A percentile compares a stretch with the other conserved stretches of the same genome.
Evolutionary conservation across 2,888 invertebrate genomes (phyloP).

Genomic region (Caenorhabditis sp.): DNA sequence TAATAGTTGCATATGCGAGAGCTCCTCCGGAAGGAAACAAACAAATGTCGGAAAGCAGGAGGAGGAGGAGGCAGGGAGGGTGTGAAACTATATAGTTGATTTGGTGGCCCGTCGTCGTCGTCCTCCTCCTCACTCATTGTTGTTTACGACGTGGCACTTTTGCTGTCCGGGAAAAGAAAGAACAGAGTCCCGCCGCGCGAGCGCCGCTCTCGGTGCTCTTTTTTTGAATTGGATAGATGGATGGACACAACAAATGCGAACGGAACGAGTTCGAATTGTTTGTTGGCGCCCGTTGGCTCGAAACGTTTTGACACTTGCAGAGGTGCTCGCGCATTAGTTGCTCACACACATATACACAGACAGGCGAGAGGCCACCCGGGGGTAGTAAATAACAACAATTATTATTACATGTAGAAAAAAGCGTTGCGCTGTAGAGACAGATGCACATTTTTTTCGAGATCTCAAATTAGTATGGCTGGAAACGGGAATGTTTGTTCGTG

Average conservation of each 20-base stretch:
- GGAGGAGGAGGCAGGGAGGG: too few species aligned
- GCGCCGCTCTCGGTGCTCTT: constrained; percentile 5
- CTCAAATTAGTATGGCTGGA: constrained; percentile 50
- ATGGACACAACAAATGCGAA: constrained; percentile 42
- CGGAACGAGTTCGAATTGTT: constrained; percentile 55
- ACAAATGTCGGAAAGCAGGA: constrained; percentile 23
- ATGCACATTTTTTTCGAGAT: constrained; percentile 30
- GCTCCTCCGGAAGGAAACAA: constrained; percentile 43
- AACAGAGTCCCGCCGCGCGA: not conserved
- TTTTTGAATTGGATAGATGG: constrained; percentile 2
- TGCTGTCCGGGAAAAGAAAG: constrained; percentile 1
- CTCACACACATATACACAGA: not conserved
- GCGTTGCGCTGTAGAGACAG: constrained; percentile 3
- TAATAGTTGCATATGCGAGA: constrained; percentile 43
- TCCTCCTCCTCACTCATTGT: constrained; percentile 51
- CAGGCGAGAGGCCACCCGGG: not conserved
- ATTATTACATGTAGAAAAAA: constrained; percentile 46
- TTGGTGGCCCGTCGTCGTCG: constrained; percentile 28
- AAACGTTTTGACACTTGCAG: constrained; percentile 56
- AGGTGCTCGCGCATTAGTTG: constrained; percentile 6
- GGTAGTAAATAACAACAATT: constrained; percentile 54
- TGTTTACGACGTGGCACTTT: constrained; percentile 66
- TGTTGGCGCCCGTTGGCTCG: constrained; percentile 44
- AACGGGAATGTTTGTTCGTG: constrained; percentile 33
- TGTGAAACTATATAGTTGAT: constrained; percentile 67